A percentile compares a stretch with the other conserved stretches of the same genome.
These are phyloP conservation scores for Poecilia wingei DNA, from an alignment of 2,797 vertebrate species.

Conservation along the genomic window DNA sequence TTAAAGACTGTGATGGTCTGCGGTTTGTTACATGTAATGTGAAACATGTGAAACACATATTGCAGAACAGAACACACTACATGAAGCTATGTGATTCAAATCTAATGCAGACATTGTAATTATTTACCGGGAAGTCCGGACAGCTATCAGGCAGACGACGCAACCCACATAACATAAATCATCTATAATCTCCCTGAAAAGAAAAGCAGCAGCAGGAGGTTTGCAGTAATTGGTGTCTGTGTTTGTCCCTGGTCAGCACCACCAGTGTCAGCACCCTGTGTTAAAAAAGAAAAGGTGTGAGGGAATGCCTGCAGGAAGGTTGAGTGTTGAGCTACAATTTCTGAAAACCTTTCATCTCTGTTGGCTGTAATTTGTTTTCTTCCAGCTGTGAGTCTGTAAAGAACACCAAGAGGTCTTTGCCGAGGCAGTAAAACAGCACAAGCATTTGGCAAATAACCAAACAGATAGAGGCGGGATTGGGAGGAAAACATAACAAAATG, in stretches of 20 bases:
- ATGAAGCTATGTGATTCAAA: neutral
- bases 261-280: constrained; percentile 22
- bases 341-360: constrained; percentile 65
- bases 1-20: neutral
- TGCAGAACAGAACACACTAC: neutral
- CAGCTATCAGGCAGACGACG: constrained; percentile 23
- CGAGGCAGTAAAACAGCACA: constrained; percentile 20
- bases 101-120: constrained; percentile 4
- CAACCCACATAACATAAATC: constrained; percentile 21
- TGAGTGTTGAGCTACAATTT: constrained; percentile 13
- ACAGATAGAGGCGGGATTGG: constrained; percentile 35
- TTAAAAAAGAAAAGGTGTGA: constrained; percentile 56
- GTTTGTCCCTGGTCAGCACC: constrained; percentile 26
- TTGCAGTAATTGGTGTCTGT: constrained; percentile 3
- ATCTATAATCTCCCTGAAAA: constrained; percentile 12
- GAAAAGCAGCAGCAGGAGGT: constrained; percentile 24
- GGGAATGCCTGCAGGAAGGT: constrained; percentile 40
- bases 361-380: constrained; percentile 65
- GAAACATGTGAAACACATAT: constrained; percentile 1
- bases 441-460: constrained; percentile 36
- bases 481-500: neutral
- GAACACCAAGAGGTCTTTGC: constrained; percentile 36
- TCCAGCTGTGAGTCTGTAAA: constrained; percentile 67
- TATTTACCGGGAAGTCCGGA: constrained; percentile 10
- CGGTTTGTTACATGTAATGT: constrained; percentile 5